Evolutionary conservation across 2,797 vertebrate genomes (phyloP).

Genomic region (Anableps anableps): DNA sequence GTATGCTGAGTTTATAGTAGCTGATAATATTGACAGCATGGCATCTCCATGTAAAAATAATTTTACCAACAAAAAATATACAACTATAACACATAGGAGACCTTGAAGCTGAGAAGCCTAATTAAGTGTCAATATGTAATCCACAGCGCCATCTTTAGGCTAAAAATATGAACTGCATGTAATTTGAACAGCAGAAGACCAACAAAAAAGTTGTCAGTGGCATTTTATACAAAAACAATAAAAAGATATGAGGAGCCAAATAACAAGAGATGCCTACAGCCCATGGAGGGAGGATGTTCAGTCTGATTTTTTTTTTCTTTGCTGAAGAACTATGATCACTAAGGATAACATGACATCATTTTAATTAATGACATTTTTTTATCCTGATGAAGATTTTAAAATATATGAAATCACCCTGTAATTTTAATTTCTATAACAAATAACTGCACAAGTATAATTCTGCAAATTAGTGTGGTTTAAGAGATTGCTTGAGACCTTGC

Average conservation of each 20-base stretch:
- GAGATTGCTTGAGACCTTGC: too few species aligned
- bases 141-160: slow-evolving; percentile 69
- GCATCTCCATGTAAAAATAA: slow-evolving; percentile 1
- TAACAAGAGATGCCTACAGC: background rate
- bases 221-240: background rate
- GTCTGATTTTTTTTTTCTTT: background rate
- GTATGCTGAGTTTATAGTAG: slow-evolving; percentile 38
- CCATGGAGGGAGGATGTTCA: background rate
- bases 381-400: background rate
- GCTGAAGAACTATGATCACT: background rate
- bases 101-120: background rate
- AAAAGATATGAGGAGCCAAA: background rate
- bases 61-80: slow-evolving; percentile 4
- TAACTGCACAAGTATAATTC: background rate
- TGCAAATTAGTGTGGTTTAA: background rate
- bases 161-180: slow-evolving; percentile 34
- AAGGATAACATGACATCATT: background rate
- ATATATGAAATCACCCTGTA: background rate
- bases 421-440: background rate
- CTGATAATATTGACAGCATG: slow-evolving; percentile 39
- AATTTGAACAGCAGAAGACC: slow-evolving; percentile 8
- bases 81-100: slow-evolving; percentile 24
- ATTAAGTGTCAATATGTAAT: slow-evolving; percentile 21
- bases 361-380: background rate
- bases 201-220: background rate